Base-by-base conservation (phyloP, 2,113 vertebrate genomes). In the Ranitomeya variabilis region DNA sequence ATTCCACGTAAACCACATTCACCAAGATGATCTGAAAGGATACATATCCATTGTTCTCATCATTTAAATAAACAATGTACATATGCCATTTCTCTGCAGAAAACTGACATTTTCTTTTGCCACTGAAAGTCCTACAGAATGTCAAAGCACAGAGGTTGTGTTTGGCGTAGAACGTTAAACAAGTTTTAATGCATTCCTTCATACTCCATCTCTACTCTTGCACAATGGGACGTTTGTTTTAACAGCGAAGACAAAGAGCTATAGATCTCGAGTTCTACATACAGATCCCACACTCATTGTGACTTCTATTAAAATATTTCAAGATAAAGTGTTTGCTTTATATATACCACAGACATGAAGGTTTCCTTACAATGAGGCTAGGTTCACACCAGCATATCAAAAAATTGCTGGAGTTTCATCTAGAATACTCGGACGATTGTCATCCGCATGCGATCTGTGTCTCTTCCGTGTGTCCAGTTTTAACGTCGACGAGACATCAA, bases 141-240 rank as follows among this genome's bases (percentile, higher is more conserved):
- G 94, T 94, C 95, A 95, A 91, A 91, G 86, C 90, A 90, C 91
- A 90, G 92, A 92, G 91, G 93, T 91, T 7, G 1, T 86, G 89
- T 82, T 92, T 89, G 89, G 89, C 90, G 90, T 90, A 90, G 89
- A 90, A 90, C 90, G 91, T 87, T 89, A 86, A 57, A 90, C 77
- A 51, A 92, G 92, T 92, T 90, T 88, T 90, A 89, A 86, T 91
- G 88, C 93, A 94, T 96, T 95, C 94, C 92, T 91, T 54, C 31
- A 86, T 89, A 80, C 90, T 74, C 89, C 83, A 90, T 90, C 89
- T 91, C 67, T 73, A 87, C 89, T 84, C 83, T 73, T 86, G 82
- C 86, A 95, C 93, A 95, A 94, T 94, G 92, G 90, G 1, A 26
- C 1, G 10, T 91, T 94, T 96, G 93, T 95, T 92, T 71, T 31